Base-by-base conservation (phyloP, 64 coral and sea anemone genomes). In the Montipora foliosa region DNA sequence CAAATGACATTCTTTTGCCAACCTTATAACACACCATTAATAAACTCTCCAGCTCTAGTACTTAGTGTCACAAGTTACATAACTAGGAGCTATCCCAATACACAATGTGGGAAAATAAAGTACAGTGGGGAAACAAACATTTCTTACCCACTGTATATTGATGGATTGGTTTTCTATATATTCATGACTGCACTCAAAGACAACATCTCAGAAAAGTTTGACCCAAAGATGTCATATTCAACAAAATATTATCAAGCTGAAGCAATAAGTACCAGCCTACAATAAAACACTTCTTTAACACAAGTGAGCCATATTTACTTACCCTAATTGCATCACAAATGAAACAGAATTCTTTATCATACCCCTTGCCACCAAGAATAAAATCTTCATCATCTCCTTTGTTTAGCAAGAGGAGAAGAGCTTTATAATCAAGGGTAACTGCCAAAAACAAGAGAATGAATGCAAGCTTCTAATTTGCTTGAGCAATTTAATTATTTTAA, bases 381-480 rank as follows among this genome's bases (percentile, higher is more conserved):
- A 90, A 90, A 13, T 80, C 76, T 67, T 80, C 21, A 89, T 89
- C 88, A 68, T 80, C 75, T 49, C 66, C 66, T 52, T 70, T 90
- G 2, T 77, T 22, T 53, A 90, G 74, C 66, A 90, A 80, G 58
- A 79, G 75, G 45, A 90, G 62, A 59, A 90, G 60, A 52, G 88
- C 88, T 90, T 90, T 90, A 24, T 78, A 77, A 64, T 90, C 88
- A 67, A 90, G 75, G 47, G 88, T 90, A 67, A 90, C 88, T 90
- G 58, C 58, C 77, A 78, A 78, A 76, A 8, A 60, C 22, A 75
- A 57, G 47, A 74, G 70, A 79, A 79, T 79, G 45, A 79, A 74
- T 0, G 21, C 5, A 25, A 74, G 70, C 5, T 64, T 64, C 60
- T 64, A 64, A 64, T 64, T 64, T 64, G 60, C 3, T 64, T 2